phyloP scores from a whole-genome alignment of 2,797 vertebrate genomes.

The Syngnathus rostellatus region DNA sequence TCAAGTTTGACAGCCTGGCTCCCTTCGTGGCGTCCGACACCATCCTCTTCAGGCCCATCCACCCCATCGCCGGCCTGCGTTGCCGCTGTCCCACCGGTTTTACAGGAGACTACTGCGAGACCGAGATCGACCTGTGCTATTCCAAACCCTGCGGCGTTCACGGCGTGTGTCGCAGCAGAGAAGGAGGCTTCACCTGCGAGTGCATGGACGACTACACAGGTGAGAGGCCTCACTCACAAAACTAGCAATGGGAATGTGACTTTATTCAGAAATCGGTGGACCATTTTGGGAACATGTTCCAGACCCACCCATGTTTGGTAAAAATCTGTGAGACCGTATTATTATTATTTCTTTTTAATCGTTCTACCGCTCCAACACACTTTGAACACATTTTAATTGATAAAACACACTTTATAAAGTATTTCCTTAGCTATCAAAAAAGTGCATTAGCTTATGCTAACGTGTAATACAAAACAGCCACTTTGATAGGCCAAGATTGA shows the following conservation, averaged over 20 bases:
- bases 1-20: conserved; percentile 90
- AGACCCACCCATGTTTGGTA: too few relatives aligned
- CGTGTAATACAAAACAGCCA: too few relatives aligned
- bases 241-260: not conserved
- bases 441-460: too few relatives aligned
- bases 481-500: too few relatives aligned
- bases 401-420: too few relatives aligned
- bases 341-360: too few relatives aligned
- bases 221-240: conserved; percentile 51
- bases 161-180: conserved; percentile 79
- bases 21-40: conserved; percentile 89
- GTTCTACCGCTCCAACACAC: too few relatives aligned
- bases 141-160: conserved; percentile 84
- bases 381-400: too few relatives aligned
- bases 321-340: too few relatives aligned
- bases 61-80: conserved; percentile 84
- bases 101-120: conserved; percentile 94
- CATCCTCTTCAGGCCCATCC: conserved; percentile 92
- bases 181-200: conserved; percentile 91
- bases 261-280: not conserved
- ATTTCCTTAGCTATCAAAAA: too few relatives aligned
- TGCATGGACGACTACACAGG: conserved; percentile 87
- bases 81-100: conserved; percentile 90
- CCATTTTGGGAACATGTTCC: too few relatives aligned
- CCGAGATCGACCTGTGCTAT: conserved; percentile 92